A percentile compares a stretch with the other conserved stretches of the same genome.
Conservation (phyloP, 2,888 invertebrate species). For the Lithophane leautieri region DNA sequence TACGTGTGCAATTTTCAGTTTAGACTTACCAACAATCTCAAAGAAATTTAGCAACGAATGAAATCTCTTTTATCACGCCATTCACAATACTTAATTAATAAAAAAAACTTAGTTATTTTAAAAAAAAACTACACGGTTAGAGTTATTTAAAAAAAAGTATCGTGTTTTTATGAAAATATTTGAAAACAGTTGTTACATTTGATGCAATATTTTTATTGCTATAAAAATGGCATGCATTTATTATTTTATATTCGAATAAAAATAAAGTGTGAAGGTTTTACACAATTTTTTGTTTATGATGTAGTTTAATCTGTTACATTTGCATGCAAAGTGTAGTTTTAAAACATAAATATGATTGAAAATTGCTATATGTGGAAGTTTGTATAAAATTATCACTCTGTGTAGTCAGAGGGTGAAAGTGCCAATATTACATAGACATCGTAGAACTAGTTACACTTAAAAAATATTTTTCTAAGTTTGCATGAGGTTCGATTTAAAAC, state of each 20-base stretch:
- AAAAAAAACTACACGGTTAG: neutral
- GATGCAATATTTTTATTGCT: constrained; percentile 24
- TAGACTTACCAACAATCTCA: neutral
- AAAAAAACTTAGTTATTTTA: too few species aligned
- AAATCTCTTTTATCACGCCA: neutral
- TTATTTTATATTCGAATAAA: constrained; percentile 45
- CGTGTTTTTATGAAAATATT: neutral
- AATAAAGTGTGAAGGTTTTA: constrained; percentile 28
- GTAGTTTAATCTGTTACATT: neutral
- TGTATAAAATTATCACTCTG: neutral
- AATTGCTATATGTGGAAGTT: neutral
- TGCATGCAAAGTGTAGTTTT: constrained; percentile 6
- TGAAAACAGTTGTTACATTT: neutral
- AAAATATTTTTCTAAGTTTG: neutral
- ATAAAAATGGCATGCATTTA: constrained; percentile 24
- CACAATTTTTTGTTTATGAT: constrained; percentile 26
- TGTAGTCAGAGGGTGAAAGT: neutral
- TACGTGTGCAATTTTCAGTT: neutral
- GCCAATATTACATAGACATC: neutral
- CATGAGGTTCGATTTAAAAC: neutral
- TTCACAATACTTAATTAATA: too few species aligned
- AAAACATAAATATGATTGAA: neutral
- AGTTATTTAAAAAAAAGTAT: neutral
- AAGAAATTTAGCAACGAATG: neutral
- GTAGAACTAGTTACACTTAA: too few species aligned